These are phyloP conservation scores for Dermolepida albohirtum DNA, from an alignment of 2,888 invertebrate genomes.

Conservation along the genomic window DNA sequence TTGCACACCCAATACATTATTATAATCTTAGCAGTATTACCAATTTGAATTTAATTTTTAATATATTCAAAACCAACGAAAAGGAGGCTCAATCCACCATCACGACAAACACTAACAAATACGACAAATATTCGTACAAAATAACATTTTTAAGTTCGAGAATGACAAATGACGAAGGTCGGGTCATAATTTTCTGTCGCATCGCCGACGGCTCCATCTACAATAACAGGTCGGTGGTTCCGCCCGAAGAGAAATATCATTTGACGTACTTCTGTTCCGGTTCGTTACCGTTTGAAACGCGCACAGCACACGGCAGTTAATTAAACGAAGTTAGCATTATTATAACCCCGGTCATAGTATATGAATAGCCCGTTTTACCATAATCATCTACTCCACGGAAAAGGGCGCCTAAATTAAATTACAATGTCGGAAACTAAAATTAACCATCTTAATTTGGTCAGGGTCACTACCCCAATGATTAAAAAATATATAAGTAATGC, in stretches of 20 bases:
- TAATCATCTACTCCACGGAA: too few species aligned
- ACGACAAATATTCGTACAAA: too few species aligned
- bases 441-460: too few species aligned
- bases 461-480: too few species aligned
- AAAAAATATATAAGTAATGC: too few species aligned
- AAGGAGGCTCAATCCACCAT: not conserved
- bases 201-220: not conserved
- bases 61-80: not conserved
- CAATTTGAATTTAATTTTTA: too few species aligned
- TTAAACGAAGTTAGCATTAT: conserved; percentile 15
- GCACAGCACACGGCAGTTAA: conserved; percentile 7
- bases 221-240: not conserved
- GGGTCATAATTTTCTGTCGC: conserved; percentile 5
- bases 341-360: not conserved
- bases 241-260: not conserved
- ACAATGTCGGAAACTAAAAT: too few species aligned
- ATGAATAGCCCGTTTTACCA: not conserved
- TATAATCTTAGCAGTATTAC: too few species aligned
- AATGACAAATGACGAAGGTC: conserved; percentile 6
- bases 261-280: conserved; percentile 5
- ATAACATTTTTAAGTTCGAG: not conserved
- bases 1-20: too few species aligned
- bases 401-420: too few species aligned
- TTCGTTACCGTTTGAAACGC: conserved; percentile 19
- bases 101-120: not conserved